phyloP scores from a whole-genome alignment of 1,140 invertebrate species.

The Eueides isabella region DNA sequence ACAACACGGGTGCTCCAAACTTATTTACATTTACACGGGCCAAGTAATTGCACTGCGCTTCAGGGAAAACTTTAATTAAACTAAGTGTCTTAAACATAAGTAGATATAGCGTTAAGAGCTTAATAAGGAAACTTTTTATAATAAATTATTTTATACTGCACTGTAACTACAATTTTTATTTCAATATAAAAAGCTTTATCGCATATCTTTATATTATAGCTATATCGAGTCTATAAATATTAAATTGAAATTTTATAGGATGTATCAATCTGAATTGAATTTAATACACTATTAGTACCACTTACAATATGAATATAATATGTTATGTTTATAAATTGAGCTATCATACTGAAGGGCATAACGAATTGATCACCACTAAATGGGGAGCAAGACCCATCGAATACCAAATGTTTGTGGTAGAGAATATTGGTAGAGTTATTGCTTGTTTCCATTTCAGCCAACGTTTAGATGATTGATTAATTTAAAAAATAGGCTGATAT shows the following conservation, averaged over 20 bases:
- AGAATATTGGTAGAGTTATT: not conserved
- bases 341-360: constrained; percentile 23
- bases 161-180: not conserved
- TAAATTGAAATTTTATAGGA: not conserved
- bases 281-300: constrained; percentile 1
- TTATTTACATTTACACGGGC: constrained; percentile 81
- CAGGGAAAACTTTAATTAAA: constrained; percentile 79
- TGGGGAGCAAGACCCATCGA: not conserved
- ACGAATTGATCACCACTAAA: constrained; percentile 20
- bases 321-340: constrained; percentile 22
- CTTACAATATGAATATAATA: not conserved
- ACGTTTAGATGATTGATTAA: not conserved
- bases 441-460: not conserved
- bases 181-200: not conserved
- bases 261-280: not conserved
- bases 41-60: constrained; percentile 79
- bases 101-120: constrained; percentile 64
- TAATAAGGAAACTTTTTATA: constrained; percentile 65
- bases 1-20: constrained; percentile 68
- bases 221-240: not conserved
- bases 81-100: constrained; percentile 71
- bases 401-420: not conserved
- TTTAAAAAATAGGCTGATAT: not conserved
- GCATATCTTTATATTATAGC: not conserved
- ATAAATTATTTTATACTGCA: constrained; percentile 43